phyloP scores from a whole-genome alignment of 2,797 vertebrate genomes.

The Pseudopleuronectes americanus region DNA sequence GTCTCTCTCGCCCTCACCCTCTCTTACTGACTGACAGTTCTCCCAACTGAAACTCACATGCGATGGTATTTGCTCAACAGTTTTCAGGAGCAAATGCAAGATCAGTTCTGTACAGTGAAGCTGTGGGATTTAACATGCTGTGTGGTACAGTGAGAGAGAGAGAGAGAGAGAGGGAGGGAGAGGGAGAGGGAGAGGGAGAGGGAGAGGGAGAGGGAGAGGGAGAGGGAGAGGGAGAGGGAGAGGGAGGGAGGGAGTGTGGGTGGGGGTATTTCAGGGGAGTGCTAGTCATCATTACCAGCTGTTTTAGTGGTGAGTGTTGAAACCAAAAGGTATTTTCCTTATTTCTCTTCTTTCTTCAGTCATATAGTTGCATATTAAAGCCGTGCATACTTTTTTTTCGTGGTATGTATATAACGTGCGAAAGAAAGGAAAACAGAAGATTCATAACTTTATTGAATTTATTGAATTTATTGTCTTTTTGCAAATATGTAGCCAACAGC shows the following conservation, averaged over 20 bases:
- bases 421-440: background rate
- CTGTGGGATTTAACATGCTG: background rate
- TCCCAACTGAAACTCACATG: conserved; percentile 19
- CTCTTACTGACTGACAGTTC: conserved; percentile 18
- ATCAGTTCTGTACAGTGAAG: conserved; percentile 23
- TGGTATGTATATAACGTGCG: too few relatives aligned
- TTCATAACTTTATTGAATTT: too few relatives aligned
- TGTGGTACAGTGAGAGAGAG: too few relatives aligned
- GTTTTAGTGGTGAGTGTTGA: background rate
- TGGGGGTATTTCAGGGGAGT: background rate
- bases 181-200: too few relatives aligned
- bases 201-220: too few relatives aligned
- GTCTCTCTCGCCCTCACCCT: conserved; percentile 8
- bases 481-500: too few relatives aligned
- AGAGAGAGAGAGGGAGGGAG: too few relatives aligned
- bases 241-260: too few relatives aligned
- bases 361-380: too few relatives aligned
- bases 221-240: too few relatives aligned
- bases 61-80: conserved; percentile 43
- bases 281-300: background rate
- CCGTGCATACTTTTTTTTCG: too few relatives aligned
- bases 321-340: background rate
- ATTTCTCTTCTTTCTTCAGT: background rate
- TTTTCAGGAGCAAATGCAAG: conserved; percentile 26
- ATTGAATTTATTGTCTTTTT: too few relatives aligned